phyloP scores from a whole-genome alignment of 2,888 invertebrate species.

The Candidula unifasciata region DNA sequence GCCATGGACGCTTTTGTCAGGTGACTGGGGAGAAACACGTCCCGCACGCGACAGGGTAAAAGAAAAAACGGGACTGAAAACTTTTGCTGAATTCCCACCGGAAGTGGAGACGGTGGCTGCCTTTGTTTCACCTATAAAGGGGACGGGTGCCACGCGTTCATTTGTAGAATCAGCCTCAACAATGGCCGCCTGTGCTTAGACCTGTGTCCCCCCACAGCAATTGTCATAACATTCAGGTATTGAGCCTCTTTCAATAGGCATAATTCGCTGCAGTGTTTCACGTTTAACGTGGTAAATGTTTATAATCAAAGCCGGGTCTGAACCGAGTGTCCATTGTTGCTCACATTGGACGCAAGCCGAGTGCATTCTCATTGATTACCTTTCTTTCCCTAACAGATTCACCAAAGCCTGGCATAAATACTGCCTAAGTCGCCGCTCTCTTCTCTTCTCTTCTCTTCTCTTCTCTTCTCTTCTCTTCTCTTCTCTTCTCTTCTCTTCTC shows the following conservation, averaged over 20 bases:
- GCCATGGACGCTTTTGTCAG: constrained; percentile 47
- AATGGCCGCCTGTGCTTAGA: constrained; percentile 9
- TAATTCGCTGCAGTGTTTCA: constrained; percentile 28
- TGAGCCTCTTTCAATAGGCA: constrained; percentile 11
- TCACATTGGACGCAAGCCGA: not conserved
- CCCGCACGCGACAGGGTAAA: constrained; percentile 39
- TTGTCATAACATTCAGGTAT: constrained; percentile 41
- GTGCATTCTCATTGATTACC: not conserved
- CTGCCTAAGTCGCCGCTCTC: not conserved
- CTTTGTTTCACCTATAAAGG: constrained; percentile 45
- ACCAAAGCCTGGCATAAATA: not conserved
- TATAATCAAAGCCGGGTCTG: constrained; percentile 18
- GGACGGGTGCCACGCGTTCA: constrained; percentile 39
- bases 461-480: not conserved
- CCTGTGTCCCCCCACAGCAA: constrained; percentile 27
- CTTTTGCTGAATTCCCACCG: constrained; percentile 43
- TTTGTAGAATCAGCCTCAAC: constrained; percentile 34
- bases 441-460: not conserved
- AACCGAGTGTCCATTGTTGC: constrained; percentile 5
- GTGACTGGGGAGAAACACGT: constrained; percentile 26
- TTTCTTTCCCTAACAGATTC: not conserved
- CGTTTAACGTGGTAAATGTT: constrained; percentile 34
- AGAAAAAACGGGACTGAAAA: constrained; percentile 32
- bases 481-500: not conserved
- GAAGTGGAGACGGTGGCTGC: constrained; percentile 38